Base-by-base conservation (phyloP, 2,888 invertebrate species). In the Zaprionus obscuricornis region DNA sequence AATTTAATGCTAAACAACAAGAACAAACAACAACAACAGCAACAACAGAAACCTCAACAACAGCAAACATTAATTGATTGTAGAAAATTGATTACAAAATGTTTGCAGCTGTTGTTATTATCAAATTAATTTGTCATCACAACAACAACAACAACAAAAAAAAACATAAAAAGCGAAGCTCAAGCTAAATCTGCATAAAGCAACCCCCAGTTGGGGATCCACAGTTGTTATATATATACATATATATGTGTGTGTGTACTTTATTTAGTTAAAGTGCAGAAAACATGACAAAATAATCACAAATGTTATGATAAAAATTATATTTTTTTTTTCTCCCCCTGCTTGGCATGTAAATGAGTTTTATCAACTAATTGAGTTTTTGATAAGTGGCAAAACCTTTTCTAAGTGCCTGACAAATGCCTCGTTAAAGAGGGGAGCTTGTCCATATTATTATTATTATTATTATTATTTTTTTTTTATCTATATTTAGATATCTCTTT, bases 221-320 rank as follows among this genome's bases (percentile, higher is more conserved):
- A 26, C 42, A 58, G 42, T 58, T 40, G 52, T 51, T 34, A 14
- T 40, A 46, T 39, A 52, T 62, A 42, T 54, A 65, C 65, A 69
- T 59, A 52, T 70, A 70, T 69, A 69, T 71, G 69, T 71, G 45
- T 71, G 69, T 69, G 52, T 37, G 31, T 22, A 22, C 22, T 45
- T 66, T n/a, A n/a, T n/a, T n/a, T 62, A 66, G 68, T 65, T 70
- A 27, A 66, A 75, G 57, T 55, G 60, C 57, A 59, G 72, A 63
- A 60, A 79, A 78, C 78, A 87, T 76, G 82, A 87, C 85, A 84
- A 87, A 76, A 78, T 87, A 84, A 87, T 85, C 84, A 81, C 69
- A 85, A 85, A 76, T 85, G 81, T 85, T 83, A 52, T 64, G 70
- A 81, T 81, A 75, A 72, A 76, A 52, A 11, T 42, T 42, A 55